Evolutionary conservation across 2,797 vertebrate genomes (phyloP).

Genomic region (Calcarius lapponicus): DNA sequence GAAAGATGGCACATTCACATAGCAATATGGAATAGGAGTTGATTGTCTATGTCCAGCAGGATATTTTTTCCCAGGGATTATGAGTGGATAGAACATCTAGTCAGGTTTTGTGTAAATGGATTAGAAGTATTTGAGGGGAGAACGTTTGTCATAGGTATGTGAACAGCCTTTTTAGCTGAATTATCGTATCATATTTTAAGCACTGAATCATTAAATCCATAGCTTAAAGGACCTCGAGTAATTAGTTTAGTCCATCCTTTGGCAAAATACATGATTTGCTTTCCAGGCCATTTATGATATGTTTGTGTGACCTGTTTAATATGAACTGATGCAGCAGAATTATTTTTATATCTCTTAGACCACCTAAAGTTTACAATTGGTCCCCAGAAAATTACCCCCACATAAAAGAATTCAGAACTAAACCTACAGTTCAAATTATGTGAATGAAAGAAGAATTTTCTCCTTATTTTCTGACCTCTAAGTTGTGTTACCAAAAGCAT

Average conservation of each 20-base stretch:
- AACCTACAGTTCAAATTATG: slow-evolving; percentile 82
- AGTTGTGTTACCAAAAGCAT: slow-evolving; percentile 77
- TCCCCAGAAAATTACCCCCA: slow-evolving; percentile 59
- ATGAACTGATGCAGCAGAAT: not conserved
- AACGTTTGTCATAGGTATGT: slow-evolving; percentile 25
- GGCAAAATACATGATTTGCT: rapidly evolving
- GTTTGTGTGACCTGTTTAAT: not conserved
- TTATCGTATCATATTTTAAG: not conserved
- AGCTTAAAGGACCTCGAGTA: not conserved
- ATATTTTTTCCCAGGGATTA: slow-evolving; percentile 21
- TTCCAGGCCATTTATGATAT: not conserved
- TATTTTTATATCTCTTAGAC: slow-evolving; percentile 21
- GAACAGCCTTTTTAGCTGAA: slow-evolving; percentile 28
- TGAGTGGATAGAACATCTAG: slow-evolving; percentile 48
- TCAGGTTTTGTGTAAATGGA: slow-evolving; percentile 12
- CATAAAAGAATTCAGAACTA: slow-evolving; percentile 76
- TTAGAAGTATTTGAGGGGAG: slow-evolving; percentile 3
- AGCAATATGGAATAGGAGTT: slow-evolving; percentile 35
- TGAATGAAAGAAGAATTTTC: slow-evolving; percentile 82
- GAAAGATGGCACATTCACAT: slow-evolving; percentile 36
- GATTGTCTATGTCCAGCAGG: slow-evolving; percentile 51
- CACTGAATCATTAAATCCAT: not conserved
- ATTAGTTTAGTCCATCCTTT: not conserved
- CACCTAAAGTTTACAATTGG: not conserved
- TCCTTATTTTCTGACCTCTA: slow-evolving; percentile 79